Evolutionary conservation across 2,113 vertebrate genomes (phyloP).

Genomic region (Tragelaphus imberbis): DNA sequence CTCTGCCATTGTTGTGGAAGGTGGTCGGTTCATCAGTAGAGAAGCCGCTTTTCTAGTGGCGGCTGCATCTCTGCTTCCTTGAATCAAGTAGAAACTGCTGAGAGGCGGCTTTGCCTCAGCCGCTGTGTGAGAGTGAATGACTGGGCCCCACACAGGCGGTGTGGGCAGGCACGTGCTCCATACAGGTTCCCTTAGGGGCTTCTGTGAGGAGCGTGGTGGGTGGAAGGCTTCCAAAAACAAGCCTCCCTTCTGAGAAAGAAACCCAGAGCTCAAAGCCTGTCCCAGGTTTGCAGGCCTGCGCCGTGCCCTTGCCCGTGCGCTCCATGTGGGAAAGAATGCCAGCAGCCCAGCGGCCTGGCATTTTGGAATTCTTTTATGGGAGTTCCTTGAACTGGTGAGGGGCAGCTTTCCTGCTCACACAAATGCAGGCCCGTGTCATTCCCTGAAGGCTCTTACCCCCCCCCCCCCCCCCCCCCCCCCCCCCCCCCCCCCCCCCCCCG

Average conservation of each 20-base stretch:
- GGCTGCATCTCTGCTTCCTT: neutral
- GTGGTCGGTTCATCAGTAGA: neutral
- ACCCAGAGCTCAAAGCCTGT: neutral
- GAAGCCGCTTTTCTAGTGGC: neutral
- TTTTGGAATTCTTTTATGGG: neutral
- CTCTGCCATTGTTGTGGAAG: neutral
- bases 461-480: accelerated
- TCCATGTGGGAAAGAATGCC: neutral
- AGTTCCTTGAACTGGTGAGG: neutral
- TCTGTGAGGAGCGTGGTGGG: neutral
- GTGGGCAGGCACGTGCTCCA: neutral
- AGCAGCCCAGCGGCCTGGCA: neutral
- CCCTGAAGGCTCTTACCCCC: accelerated
- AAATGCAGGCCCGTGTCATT: accelerated
- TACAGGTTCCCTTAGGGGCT: neutral
- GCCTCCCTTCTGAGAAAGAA: neutral
- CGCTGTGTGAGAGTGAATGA: neutral
- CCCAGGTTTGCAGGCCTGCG: neutral
- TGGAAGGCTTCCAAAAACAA: neutral
- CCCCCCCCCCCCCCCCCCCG: accelerated
- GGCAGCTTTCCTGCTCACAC: neutral
- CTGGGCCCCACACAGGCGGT: neutral
- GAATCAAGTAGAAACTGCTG: neutral
- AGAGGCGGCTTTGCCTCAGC: neutral
- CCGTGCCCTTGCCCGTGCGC: neutral